Evolutionary conservation across 2,888 invertebrate genomes (phyloP).

Genomic region (Tipula lateralis): DNA sequence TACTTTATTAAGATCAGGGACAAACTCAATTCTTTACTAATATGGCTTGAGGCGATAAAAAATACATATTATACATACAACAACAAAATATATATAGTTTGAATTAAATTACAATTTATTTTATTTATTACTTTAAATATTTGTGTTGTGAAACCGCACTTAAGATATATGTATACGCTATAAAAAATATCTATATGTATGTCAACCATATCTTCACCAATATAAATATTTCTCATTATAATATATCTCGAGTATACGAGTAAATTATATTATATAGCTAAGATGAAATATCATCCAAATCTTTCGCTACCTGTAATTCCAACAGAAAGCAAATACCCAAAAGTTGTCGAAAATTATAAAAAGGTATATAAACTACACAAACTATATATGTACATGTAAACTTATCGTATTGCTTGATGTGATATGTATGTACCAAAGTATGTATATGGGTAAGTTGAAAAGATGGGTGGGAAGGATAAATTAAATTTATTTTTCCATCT

Average conservation of each 20-base stretch:
- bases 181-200: not conserved
- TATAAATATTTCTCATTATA: not conserved
- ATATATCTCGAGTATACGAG: not conserved
- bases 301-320: not conserved
- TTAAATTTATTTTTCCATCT: not conserved
- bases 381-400: not conserved
- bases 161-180: not conserved
- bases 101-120: slow-evolving; percentile 3
- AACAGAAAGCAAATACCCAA: not conserved
- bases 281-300: not conserved
- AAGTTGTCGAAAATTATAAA: not conserved
- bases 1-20: too few relatives aligned
- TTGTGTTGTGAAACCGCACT: not conserved
- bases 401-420: not conserved
- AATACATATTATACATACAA: not conserved
- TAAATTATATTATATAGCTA: not conserved
- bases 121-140: not conserved
- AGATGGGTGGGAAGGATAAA: not conserved
- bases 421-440: not conserved
- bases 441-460: not conserved
- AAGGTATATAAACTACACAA: not conserved
- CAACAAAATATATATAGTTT: not conserved
- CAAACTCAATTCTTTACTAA: too few relatives aligned
- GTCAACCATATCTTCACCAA: not conserved
- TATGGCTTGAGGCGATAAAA: too few relatives aligned